These are phyloP conservation scores for Sandelia bainsii DNA, from an alignment of 2,797 vertebrate species.

Conservation along the genomic window DNA sequence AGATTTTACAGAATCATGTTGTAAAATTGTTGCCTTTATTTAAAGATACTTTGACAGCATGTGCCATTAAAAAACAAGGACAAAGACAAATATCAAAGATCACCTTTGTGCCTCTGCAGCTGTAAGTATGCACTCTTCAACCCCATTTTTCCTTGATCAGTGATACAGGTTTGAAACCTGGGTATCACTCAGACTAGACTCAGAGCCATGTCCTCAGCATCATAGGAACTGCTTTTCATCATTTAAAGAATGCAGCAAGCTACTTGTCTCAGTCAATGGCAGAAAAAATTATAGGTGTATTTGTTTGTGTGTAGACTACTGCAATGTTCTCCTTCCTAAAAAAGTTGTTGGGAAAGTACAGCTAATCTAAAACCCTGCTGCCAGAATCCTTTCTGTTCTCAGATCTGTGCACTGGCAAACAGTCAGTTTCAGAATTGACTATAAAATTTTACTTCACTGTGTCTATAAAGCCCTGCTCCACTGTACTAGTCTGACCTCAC, in stretches of 20 bases:
- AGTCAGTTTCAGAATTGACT: too few relatives aligned
- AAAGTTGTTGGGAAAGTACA: too few relatives aligned
- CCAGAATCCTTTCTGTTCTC: too few relatives aligned
- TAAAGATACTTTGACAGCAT: conserved; percentile 5
- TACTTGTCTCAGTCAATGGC: too few relatives aligned
- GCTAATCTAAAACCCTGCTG: too few relatives aligned
- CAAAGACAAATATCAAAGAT: conserved; percentile 4
- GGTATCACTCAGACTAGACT: not conserved
- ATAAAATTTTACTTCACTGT: too few relatives aligned
- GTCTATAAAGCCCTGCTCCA: too few relatives aligned
- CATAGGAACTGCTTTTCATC: not conserved
- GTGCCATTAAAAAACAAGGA: conserved; percentile 16
- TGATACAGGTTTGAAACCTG: not conserved
- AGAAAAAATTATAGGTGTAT: too few relatives aligned
- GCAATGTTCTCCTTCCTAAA: too few relatives aligned
- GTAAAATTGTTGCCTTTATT: conserved; percentile 5
- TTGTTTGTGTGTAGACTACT: too few relatives aligned
- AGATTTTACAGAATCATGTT: conserved; percentile 18
- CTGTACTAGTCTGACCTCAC: too few relatives aligned
- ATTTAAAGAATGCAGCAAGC: not conserved
- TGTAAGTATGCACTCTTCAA: not conserved
- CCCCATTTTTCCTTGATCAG: not conserved
- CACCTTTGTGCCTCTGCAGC: not conserved
- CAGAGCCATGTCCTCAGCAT: not conserved
- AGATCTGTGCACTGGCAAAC: too few relatives aligned